These are phyloP conservation scores for Spondyliosoma cantharus DNA, from an alignment of 2,797 vertebrate genomes.

Conservation along the genomic window DNA sequence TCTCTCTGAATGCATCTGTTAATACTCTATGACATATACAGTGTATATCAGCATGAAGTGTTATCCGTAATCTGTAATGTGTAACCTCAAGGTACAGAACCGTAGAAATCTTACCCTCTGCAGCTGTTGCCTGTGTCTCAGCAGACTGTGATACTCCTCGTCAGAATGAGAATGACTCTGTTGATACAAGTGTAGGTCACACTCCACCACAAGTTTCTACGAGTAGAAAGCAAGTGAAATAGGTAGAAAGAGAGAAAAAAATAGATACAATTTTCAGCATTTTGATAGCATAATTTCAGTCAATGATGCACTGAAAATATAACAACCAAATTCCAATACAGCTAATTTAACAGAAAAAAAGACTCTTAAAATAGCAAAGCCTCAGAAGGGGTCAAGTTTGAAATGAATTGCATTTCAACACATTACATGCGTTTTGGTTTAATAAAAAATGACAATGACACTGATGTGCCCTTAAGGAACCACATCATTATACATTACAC, in stretches of 20 bases:
- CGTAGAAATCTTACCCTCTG: conserved; percentile 62
- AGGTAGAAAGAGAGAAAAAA: neutral
- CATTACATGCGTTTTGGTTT: conserved; percentile 45
- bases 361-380: neutral
- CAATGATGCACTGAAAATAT: neutral
- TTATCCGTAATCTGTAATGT: neutral
- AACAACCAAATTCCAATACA: neutral
- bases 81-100: neutral
- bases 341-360: conserved; percentile 5
- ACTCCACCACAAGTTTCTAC: conserved; percentile 68
- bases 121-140: conserved; percentile 58
- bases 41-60: too few relatives aligned
- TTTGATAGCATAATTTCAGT: neutral
- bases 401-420: conserved; percentile 39
- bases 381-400: conserved; percentile 10
- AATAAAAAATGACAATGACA: conserved; percentile 47
- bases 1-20: neutral
- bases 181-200: conserved; percentile 67
- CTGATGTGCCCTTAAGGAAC: conserved; percentile 42
- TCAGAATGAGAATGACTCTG: conserved; percentile 69
- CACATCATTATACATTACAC: conserved; percentile 40
- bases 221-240: neutral
- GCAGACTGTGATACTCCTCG: conserved; percentile 68
- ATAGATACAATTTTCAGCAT: neutral
- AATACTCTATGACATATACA: neutral